Base-by-base conservation (phyloP, 2,113 vertebrate species). In the Rhea americana region DNA sequence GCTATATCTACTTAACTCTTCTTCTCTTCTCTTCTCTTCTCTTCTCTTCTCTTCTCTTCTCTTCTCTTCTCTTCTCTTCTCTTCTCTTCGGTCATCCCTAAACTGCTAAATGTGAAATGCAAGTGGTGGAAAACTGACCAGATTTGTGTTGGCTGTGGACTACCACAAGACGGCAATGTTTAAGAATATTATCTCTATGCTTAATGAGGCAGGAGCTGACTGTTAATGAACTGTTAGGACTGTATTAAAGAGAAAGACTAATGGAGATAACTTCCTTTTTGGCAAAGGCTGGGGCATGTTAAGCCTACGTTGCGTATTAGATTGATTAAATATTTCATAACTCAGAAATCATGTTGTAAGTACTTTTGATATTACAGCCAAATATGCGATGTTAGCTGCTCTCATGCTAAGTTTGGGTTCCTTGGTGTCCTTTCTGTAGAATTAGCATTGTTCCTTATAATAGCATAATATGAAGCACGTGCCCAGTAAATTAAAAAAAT, bases 141-240 rank as follows among this genome's bases (percentile, higher is more conserved):
- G 74, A 32, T 74, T 81, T 91, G 88, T 67, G 25, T 21, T 71
- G 61, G 35, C 9, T 13, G 8, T 5, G 2, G 41, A 50, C 26
- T 59, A 43, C 93, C 96, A 94, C 68, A n/a, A 91, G 96, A 93
- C 77, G 72, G 94, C 90, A 90, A 63, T 58, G 30, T 32, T 58
- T 58, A 32, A 58, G 17, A 58, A 58, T 91, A 26, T 83, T 90
- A 92, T 71, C 90, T 74, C 72, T 94, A 37, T 63, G n/a, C 76
- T 71, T 67, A 47, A 20, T 41, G 72, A 74, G 62, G 19, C 11
- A 20, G 17, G 20, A 41, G 6, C 39, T 53, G 9, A 3, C 39
- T 65, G n/a, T 32, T 4, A 73, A 24, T 18, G 6, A 39, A 56
- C 15, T 13, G 4, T 41, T 14, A 56, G 11, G 56, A n/a, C 47